Percentiles rank a stretch among this genome's conserved stretches.
phyloP scores from a whole-genome alignment of 2,113 vertebrate genomes.

The Phainopepla nitens region DNA sequence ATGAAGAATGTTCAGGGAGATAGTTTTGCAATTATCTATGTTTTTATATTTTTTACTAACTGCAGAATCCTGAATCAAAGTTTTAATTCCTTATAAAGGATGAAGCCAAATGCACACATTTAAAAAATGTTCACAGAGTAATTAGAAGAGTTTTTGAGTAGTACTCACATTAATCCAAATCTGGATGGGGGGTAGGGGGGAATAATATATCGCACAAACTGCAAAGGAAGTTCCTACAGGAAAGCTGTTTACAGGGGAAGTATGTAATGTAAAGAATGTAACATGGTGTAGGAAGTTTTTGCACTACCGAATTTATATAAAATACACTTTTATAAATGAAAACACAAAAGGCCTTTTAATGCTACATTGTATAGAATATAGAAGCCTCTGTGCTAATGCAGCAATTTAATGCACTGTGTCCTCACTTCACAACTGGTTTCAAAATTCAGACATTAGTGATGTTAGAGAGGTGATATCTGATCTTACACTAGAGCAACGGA shows the following conservation, averaged over 20 bases:
- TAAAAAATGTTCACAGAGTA: background rate
- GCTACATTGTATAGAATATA: slow-evolving; percentile 7
- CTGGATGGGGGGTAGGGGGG: background rate
- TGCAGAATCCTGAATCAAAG: background rate
- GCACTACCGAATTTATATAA: slow-evolving; percentile 58
- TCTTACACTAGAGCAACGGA: background rate
- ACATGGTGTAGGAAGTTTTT: slow-evolving; percentile 29
- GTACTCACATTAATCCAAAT: background rate
- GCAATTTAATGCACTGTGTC: slow-evolving; percentile 2
- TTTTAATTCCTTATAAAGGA: background rate
- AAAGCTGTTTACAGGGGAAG: slow-evolving; percentile 47
- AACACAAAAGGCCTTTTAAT: slow-evolving; percentile 56
- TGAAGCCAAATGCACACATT: background rate
- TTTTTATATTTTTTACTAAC: slow-evolving; percentile 51
- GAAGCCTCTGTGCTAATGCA: slow-evolving; percentile 16
- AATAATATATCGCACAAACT: slow-evolving; percentile 31
- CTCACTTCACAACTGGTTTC: slow-evolving; percentile 26
- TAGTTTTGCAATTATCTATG: slow-evolving; percentile 36
- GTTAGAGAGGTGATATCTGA: slow-evolving; percentile 17
- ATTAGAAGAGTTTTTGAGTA: background rate
- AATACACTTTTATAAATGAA: slow-evolving; percentile 37
- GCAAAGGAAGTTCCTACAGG: background rate
- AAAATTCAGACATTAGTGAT: background rate
- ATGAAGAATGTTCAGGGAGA: slow-evolving; percentile 34
- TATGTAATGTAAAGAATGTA: slow-evolving; percentile 38